phyloP scores from a whole-genome alignment of 2,888 invertebrate species.

The Cephonodes hylas region DNA sequence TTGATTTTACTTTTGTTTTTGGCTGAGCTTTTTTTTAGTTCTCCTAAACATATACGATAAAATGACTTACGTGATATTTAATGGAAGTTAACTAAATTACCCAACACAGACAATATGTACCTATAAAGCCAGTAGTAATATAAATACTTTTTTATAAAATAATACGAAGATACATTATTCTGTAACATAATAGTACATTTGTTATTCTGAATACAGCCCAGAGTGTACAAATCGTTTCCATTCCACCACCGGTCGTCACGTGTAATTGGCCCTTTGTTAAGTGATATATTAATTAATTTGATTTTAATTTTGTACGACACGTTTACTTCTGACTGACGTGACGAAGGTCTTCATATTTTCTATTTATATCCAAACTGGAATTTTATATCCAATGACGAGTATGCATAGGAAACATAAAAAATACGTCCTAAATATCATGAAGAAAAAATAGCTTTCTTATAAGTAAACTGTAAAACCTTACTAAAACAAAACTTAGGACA shows the following conservation, averaged over 20 bases:
- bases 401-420: not conserved
- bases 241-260: constrained; percentile 63
- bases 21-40: too few species aligned
- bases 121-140: too few species aligned
- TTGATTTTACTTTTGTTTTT: not conserved
- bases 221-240: constrained; percentile 10
- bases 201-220: constrained; percentile 7
- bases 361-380: not conserved
- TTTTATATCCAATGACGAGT: not conserved
- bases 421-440: too few species aligned
- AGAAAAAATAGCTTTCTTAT: too few species aligned
- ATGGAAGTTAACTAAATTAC: too few species aligned
- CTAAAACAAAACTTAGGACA: too few species aligned
- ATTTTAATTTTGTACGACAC: constrained; percentile 60
- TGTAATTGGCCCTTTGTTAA: constrained; percentile 55
- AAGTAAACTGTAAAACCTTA: too few species aligned
- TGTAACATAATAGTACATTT: not conserved
- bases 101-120: too few species aligned
- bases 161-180: not conserved
- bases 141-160: too few species aligned
- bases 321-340: constrained; percentile 48
- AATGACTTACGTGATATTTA: too few species aligned
- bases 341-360: constrained; percentile 42
- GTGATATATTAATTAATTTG: constrained; percentile 73
- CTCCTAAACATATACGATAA: too few species aligned